Conservation (phyloP, 2,113 vertebrate genomes). For the Passer domesticus region DNA sequence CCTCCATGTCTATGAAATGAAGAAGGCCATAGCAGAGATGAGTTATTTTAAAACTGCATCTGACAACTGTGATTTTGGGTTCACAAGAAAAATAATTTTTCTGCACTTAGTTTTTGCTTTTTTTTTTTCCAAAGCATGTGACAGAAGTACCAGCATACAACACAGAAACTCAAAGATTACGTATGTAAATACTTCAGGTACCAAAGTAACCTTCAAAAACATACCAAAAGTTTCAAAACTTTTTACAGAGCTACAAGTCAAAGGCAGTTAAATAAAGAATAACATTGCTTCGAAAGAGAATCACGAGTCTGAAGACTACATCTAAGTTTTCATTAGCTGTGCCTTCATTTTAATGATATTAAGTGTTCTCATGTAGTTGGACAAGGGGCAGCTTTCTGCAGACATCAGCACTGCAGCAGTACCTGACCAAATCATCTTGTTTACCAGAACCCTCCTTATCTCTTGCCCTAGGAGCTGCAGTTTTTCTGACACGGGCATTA, state of each 20-base stretch:
- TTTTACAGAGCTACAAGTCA: background rate
- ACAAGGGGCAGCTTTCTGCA: background rate
- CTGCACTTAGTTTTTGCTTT: background rate
- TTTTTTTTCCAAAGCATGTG: background rate
- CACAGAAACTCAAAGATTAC: background rate
- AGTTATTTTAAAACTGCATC: background rate
- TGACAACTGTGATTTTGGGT: background rate
- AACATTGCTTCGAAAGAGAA: background rate
- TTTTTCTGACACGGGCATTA: background rate
- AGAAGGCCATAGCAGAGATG: background rate
- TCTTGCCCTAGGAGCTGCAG: background rate
- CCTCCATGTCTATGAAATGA: background rate
- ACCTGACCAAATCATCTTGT: background rate
- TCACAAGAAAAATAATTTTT: background rate
- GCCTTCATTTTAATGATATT: background rate
- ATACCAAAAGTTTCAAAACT: background rate
- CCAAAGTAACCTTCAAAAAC: background rate
- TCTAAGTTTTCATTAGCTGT: background rate
- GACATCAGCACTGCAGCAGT: background rate
- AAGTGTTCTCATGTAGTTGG: accelerated
- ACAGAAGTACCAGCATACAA: background rate
- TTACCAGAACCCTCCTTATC: conserved; percentile 26
- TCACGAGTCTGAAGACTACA: background rate
- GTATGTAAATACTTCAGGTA: background rate
- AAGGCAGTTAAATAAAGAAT: background rate